Base-by-base conservation (phyloP, 2,113 vertebrate genomes). In the Mormoops blainvillei region DNA sequence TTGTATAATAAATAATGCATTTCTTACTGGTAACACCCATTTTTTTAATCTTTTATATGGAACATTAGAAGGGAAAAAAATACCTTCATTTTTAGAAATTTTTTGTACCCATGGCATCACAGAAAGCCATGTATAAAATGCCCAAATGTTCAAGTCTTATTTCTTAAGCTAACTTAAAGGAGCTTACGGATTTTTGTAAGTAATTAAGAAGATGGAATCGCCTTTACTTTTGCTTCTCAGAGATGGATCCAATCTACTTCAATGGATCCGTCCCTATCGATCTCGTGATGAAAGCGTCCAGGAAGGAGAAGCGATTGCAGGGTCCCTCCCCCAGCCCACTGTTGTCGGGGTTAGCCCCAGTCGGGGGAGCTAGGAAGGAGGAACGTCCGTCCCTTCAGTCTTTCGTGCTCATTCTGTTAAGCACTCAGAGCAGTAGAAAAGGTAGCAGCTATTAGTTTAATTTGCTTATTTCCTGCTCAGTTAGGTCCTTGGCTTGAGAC, bases 1-100 rank as follows among this genome's bases (percentile, higher is more conserved):
- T 97, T 97, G 93, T 94, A 33, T 96, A 87, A 85, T 96, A 81
- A 97, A 85, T 96, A 94, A 94, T 96, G 24, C 71, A 95, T 97
- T 95, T 89, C 16, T 96, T 95, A 89, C 43, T 96, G 80, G 80
- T 87, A 36, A 89, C 85, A 91, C 67, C 94, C 96, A 36, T 65
- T 97, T 93, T 93, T 41, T 97, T n/a, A 24, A 0, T 65, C 78
- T 96, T 86, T 56, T 0, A 15, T 71, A 61, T 88, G 93, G 45
- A 71, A 85, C 93, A 28, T 67, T 93, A 77, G 77, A 96, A 95
- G 11, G 87, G 81, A 65, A 81, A 96, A 96, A 70, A 33, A 43
- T 63, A 61, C 77, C 50, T 48, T 94, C 52, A n/a, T 63, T 91
- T 94, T 70, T 16, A 78, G 80, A 84, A 45, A 43, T 82, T 91